Evolutionary conservation across 1,140 invertebrate genomes (phyloP).

Genomic region (Helicoverpa zea): DNA sequence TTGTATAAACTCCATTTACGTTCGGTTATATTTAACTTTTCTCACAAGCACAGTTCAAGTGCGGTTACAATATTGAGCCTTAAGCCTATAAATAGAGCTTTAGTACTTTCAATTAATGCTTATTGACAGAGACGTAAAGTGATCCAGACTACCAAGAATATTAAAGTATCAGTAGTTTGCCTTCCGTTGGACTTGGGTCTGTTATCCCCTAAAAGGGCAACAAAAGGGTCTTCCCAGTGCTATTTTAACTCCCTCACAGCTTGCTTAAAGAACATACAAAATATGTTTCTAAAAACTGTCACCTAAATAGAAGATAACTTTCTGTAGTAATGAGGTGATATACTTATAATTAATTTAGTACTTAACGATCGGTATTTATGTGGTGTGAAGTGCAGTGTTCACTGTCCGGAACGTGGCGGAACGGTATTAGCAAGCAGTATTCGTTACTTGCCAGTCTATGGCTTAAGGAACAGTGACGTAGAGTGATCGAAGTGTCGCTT

Average conservation of each 20-base stretch:
- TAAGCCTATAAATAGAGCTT: constrained; percentile 11
- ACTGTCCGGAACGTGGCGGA: constrained; percentile 28
- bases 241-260: no score
- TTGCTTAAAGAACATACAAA: no score
- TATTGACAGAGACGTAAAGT: neutral
- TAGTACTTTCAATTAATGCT: constrained; percentile 11
- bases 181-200: neutral
- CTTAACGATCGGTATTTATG: neutral
- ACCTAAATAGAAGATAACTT: neutral
- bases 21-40: constrained; percentile 16
- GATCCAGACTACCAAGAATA: constrained; percentile 2
- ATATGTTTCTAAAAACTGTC: no score
- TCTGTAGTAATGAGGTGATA: constrained; percentile 2
- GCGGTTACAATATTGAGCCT: constrained; percentile 41
- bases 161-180: neutral
- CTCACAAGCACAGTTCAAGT: constrained; percentile 29
- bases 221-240: no score
- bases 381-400: constrained; percentile 21
- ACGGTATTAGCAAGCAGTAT: constrained; percentile 28
- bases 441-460: constrained; percentile 17
- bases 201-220: neutral
- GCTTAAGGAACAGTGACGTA: neutral
- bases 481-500: neutral
- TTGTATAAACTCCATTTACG: constrained; percentile 5
- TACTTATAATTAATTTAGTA: neutral